phyloP scores from a whole-genome alignment of 2,113 vertebrate species.

The Ammodytes marinus region DNA sequence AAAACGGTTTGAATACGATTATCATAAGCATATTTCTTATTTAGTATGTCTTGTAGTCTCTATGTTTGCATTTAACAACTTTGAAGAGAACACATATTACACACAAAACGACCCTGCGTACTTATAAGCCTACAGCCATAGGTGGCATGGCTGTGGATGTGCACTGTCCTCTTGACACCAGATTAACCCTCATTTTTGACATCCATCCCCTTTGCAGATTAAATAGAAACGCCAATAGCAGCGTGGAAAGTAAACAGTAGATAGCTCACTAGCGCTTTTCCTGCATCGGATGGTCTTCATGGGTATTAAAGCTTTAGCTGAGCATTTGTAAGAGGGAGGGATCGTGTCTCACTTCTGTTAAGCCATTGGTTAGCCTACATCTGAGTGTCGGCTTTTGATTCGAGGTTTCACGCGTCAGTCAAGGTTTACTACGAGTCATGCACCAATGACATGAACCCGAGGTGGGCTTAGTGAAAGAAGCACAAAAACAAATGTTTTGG shows the following conservation, averaged over 20 bases:
- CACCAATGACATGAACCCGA: conserved; percentile 60
- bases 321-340: conserved; percentile 63
- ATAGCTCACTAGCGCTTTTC: conserved; percentile 69
- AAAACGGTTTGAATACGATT: conserved; percentile 1
- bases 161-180: conserved; percentile 41
- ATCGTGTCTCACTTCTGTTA: conserved; percentile 62
- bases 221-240: conserved; percentile 26
- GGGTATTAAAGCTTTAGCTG: conserved; percentile 44
- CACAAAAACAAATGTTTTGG: conserved; percentile 28
- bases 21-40: conserved; percentile 30
- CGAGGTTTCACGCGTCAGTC: conserved; percentile 52
- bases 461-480: conserved; percentile 53
- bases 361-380: conserved; percentile 80
- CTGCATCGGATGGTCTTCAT: conserved; percentile 64
- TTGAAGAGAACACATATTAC: not conserved
- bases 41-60: not conserved
- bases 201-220: conserved; percentile 9
- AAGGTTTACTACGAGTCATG: conserved; percentile 66
- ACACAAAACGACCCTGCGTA: not conserved
- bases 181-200: not conserved
- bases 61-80: not conserved
- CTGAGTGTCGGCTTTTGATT: conserved; percentile 66
- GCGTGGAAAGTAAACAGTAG: conserved; percentile 41
- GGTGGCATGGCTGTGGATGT: conserved; percentile 1
- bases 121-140: not conserved